Evolutionary conservation across 2,113 vertebrate genomes (phyloP).

Genomic region (Labrus mixtus): DNA sequence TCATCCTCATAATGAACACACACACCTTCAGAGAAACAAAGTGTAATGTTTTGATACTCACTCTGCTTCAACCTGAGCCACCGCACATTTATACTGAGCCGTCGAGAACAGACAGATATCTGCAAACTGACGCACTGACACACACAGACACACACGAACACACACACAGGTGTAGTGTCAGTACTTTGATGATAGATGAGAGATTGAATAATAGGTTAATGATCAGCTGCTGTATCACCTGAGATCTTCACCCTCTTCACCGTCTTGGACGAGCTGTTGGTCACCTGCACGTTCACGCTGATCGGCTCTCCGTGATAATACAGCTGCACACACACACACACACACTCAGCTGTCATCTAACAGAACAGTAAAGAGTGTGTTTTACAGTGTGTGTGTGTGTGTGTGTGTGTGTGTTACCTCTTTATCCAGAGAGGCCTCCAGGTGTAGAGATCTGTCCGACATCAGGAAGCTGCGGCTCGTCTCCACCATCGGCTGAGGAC

Average conservation of each 20-base stretch:
- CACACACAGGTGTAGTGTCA: neutral
- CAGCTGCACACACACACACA: conserved; percentile 71
- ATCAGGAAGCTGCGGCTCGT: conserved; percentile 89
- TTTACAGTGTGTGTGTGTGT: neutral
- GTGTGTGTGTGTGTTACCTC: conserved; percentile 76
- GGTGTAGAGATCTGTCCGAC: conserved; percentile 88
- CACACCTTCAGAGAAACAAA: too few relatives aligned
- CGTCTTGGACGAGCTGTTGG: conserved; percentile 90
- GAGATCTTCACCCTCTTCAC: conserved; percentile 89
- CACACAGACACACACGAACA: neutral
- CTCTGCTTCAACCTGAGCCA: conserved; percentile 88
- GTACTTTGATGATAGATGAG: neutral
- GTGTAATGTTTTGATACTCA: conserved; percentile 59
- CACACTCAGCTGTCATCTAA: neutral
- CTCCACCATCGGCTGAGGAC: conserved; percentile 89
- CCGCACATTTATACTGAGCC: conserved; percentile 90
- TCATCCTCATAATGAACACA: too few relatives aligned
- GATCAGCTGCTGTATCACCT: conserved; percentile 67
- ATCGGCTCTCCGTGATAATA: conserved; percentile 89
- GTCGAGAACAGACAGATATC: conserved; percentile 93
- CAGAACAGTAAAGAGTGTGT: too few relatives aligned
- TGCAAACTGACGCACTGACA: conserved; percentile 88
- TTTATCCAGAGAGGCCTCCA: conserved; percentile 90
- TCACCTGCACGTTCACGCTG: conserved; percentile 89
- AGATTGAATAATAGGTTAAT: neutral